phyloP scores from a whole-genome alignment of 1,140 invertebrate genomes.

The Popillia japonica region DNA sequence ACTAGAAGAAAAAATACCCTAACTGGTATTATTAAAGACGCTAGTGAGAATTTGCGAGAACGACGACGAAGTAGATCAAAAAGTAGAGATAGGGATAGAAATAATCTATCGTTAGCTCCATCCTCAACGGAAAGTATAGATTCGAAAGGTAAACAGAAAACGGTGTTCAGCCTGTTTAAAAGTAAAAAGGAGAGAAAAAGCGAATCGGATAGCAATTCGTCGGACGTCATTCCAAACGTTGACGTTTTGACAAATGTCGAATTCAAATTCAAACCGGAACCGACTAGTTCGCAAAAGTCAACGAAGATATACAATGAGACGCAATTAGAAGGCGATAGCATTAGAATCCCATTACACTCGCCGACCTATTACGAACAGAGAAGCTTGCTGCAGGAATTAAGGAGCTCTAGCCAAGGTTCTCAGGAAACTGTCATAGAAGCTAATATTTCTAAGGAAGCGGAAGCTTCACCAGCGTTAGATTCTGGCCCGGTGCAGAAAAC shows the following conservation, averaged over 20 bases:
- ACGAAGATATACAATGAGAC: constrained; percentile 65
- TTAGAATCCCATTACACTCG: constrained; percentile 72
- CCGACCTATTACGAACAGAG: constrained; percentile 69
- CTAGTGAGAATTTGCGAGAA: constrained; percentile 56
- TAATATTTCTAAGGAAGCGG: constrained; percentile 58
- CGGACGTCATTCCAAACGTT: constrained; percentile 58
- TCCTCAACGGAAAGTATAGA: constrained; percentile 59
- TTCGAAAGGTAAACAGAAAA: constrained; percentile 65
- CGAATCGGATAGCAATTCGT: constrained; percentile 55
- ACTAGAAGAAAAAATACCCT: constrained; percentile 50
- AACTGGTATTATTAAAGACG: constrained; percentile 57
- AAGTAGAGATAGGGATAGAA: constrained; percentile 66
- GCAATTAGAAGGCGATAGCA: constrained; percentile 66
- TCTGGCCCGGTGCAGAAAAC: background rate
- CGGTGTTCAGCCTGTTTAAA: constrained; percentile 71
- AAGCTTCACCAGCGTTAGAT: background rate
- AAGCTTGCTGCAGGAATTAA: constrained; percentile 52
- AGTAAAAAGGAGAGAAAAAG: constrained; percentile 60
- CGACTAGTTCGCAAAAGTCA: constrained; percentile 16
- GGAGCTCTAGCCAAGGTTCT: constrained; percentile 55
- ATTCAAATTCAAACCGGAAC: constrained; percentile 54
- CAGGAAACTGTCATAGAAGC: constrained; percentile 57
- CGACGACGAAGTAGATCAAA: constrained; percentile 68
- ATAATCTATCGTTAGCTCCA: constrained; percentile 45
- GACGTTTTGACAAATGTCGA: constrained; percentile 52